These are phyloP conservation scores for Eulithis testata DNA, from an alignment of 2,888 invertebrate species.

Conservation along the genomic window DNA sequence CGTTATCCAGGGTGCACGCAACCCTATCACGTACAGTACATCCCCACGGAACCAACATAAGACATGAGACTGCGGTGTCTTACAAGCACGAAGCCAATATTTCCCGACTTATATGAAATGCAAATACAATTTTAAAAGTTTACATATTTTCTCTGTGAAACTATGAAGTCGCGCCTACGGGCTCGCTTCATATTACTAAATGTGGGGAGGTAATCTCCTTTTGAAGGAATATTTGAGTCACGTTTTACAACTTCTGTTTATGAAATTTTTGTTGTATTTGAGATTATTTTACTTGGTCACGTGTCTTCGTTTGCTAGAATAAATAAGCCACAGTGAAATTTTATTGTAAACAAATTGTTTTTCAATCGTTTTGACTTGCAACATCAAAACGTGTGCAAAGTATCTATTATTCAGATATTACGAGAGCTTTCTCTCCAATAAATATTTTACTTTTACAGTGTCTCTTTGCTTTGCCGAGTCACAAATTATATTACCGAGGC, in stretches of 20 bases:
- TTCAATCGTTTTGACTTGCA: conserved; percentile 5
- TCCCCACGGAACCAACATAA: conserved; percentile 57
- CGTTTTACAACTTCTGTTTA: conserved; percentile 18
- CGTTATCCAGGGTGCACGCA: conserved; percentile 32
- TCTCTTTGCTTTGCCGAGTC: conserved; percentile 53
- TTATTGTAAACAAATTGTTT: neutral
- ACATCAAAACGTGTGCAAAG: conserved; percentile 18
- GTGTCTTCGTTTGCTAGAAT: neutral
- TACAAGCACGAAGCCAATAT: conserved; percentile 73
- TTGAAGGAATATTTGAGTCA: conserved; percentile 17
- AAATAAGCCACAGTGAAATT: neutral
- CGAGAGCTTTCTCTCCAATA: conserved; percentile 39
- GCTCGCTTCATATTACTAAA: conserved; percentile 42
- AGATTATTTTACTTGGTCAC: conserved; percentile 10
- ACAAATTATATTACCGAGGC: conserved; percentile 67
- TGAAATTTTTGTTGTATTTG: conserved; percentile 2
- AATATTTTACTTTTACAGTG: conserved; percentile 48
- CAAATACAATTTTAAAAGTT: conserved; percentile 84
- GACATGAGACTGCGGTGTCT: conserved; percentile 64
- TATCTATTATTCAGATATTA: conserved; percentile 37
- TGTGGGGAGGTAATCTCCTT: conserved; percentile 24
- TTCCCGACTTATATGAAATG: conserved; percentile 77
- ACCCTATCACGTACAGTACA: conserved; percentile 48
- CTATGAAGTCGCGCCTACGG: conserved; percentile 72
- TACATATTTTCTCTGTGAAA: conserved; percentile 73